Conservation (phyloP, 1,140 invertebrate species). For the Zaprionus africanus region DNA sequence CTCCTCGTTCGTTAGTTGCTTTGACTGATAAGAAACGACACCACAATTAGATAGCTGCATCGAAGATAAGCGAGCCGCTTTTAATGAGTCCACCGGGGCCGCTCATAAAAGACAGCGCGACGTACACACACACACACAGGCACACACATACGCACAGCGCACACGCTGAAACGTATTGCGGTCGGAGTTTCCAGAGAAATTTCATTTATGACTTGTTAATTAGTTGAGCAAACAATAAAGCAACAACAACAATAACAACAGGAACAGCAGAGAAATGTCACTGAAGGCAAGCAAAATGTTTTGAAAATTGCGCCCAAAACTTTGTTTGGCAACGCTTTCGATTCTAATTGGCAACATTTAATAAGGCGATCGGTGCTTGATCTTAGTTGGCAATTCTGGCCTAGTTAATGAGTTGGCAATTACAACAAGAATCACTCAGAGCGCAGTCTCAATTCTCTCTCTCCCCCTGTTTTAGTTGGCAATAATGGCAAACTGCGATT, state of each 20-base stretch:
- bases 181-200: slow-evolving; percentile 58
- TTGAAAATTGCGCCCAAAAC: slow-evolving; percentile 34
- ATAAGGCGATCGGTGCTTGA: not conserved
- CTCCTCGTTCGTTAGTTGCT: slow-evolving; percentile 49
- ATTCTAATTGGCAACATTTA: not conserved
- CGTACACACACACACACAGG: slow-evolving; percentile 10
- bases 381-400: not conserved
- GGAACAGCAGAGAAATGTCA: not conserved
- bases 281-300: not conserved
- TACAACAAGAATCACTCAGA: too few species aligned
- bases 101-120: slow-evolving; percentile 69
- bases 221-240: slow-evolving; percentile 52
- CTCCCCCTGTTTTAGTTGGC: too few species aligned
- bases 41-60: slow-evolving; percentile 73
- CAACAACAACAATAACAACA: slow-evolving; percentile 3
- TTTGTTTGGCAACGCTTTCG: slow-evolving; percentile 16
- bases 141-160: not conserved
- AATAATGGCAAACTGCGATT: too few species aligned
- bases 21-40: slow-evolving; percentile 73
- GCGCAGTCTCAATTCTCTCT: too few species aligned
- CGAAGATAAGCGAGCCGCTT: slow-evolving; percentile 64
- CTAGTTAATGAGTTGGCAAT: too few species aligned
- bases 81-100: slow-evolving; percentile 64
- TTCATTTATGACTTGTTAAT: slow-evolving; percentile 70
- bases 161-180: slow-evolving; percentile 29